Conservation (phyloP, 2,113 vertebrate species). For the Apteryx owenii region DNA sequence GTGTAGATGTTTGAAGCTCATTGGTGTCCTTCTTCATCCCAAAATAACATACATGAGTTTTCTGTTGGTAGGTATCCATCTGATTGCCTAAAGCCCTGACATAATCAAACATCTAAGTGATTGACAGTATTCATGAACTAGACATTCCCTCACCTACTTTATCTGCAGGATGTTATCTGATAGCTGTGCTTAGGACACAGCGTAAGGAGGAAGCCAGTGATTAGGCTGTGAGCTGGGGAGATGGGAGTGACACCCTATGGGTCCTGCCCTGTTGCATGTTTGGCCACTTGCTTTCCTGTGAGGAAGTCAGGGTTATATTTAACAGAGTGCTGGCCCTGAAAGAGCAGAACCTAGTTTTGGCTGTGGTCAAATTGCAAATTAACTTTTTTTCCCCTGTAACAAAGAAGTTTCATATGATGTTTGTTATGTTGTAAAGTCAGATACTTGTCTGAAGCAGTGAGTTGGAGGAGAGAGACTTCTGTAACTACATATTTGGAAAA, state of each 20-base stretch:
- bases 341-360: accelerated
- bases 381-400: background rate
- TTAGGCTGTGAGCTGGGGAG: background rate
- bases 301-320: background rate
- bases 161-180: background rate
- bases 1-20: background rate
- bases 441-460: background rate
- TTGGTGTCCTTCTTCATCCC: background rate
- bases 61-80: background rate
- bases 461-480: background rate
- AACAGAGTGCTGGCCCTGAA: background rate
- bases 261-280: background rate
- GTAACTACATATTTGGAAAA: background rate
- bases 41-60: background rate
- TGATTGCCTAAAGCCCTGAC: background rate
- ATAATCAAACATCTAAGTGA: background rate
- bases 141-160: background rate
- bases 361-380: background rate
- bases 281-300: background rate
- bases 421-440: background rate
- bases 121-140: background rate
- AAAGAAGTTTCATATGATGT: background rate
- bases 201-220: background rate
- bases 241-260: background rate
- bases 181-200: background rate